These are phyloP conservation scores for Epinephelus malabaricus DNA, from an alignment of 2,797 vertebrate species.

Conservation along the genomic window DNA sequence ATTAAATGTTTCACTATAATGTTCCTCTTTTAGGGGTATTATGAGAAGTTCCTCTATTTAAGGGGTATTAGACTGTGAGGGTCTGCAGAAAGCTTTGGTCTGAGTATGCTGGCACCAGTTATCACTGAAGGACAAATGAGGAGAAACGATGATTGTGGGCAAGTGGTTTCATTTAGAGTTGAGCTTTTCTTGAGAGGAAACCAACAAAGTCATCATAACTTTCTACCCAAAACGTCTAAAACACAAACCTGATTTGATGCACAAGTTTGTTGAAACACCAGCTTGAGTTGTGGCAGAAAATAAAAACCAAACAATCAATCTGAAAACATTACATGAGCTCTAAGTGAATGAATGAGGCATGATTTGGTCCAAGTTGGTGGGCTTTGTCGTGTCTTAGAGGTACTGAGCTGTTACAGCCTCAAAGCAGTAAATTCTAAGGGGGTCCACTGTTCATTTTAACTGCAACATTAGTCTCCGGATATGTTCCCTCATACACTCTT, in stretches of 20 bases:
- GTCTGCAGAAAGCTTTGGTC: slow-evolving; percentile 46
- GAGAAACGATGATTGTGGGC: slow-evolving; percentile 24
- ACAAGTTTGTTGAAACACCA: not conserved
- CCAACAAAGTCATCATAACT: slow-evolving; percentile 19
- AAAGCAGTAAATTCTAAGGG: slow-evolving; percentile 43
- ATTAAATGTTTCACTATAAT: slow-evolving; percentile 73
- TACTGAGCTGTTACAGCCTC: slow-evolving; percentile 32
- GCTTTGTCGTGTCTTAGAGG: slow-evolving; percentile 9
- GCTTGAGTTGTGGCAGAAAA: slow-evolving; percentile 16
- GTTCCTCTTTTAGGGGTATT: slow-evolving; percentile 58
- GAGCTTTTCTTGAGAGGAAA: slow-evolving; percentile 11
- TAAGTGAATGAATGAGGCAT: slow-evolving; percentile 1
- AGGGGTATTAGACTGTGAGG: slow-evolving; percentile 51
- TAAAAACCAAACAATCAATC: slow-evolving; percentile 15
- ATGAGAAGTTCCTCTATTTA: slow-evolving; percentile 50
- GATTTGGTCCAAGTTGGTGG: slow-evolving; percentile 38
- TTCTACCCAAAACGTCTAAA: slow-evolving; percentile 13
- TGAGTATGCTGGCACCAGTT: slow-evolving; percentile 50
- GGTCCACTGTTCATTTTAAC: slow-evolving; percentile 56
- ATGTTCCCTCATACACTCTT: slow-evolving; percentile 67
- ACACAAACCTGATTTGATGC: slow-evolving; percentile 20
- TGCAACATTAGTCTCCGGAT: slow-evolving; percentile 64
- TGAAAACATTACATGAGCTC: slow-evolving; percentile 2
- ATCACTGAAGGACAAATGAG: slow-evolving; percentile 14
- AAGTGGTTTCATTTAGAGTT: slow-evolving; percentile 31